Percentiles rank a stretch among this genome's conserved stretches.
Conservation (phyloP, 1,140 invertebrate genomes). For the Antheraea pernyi region DNA sequence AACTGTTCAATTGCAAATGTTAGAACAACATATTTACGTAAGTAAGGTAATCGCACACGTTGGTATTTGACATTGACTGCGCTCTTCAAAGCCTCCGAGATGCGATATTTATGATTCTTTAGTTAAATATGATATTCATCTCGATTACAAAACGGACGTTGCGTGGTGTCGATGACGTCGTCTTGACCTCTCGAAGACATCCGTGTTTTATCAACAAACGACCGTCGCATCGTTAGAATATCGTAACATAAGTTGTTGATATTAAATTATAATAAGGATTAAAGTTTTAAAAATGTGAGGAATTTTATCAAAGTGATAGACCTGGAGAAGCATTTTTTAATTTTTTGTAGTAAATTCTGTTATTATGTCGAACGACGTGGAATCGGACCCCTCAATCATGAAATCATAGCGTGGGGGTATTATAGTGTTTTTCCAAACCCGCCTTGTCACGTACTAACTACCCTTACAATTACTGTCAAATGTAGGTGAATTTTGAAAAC, state of each 20-base stretch:
- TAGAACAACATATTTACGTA: slow-evolving; percentile 31
- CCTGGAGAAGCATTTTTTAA: no score
- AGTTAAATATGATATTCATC: slow-evolving; percentile 4
- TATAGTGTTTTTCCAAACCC: no score
- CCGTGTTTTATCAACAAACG: slow-evolving; percentile 12
- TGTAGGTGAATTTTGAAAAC: no score
- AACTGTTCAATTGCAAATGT: slow-evolving; percentile 33
- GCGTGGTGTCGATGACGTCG: slow-evolving; percentile 12
- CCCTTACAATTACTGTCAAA: no score
- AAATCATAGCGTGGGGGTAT: no score
- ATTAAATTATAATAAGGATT: not conserved
- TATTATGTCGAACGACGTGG: no score
- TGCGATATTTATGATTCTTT: slow-evolving; percentile 11
- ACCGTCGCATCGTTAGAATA: not conserved
- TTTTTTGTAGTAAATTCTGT: no score
- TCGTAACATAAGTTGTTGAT: not conserved
- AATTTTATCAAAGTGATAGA: no score
- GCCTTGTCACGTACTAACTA: no score
- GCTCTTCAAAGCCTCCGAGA: slow-evolving; percentile 8
- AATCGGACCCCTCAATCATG: no score
- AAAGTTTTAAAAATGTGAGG: not conserved
- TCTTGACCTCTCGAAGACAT: slow-evolving; percentile 14
- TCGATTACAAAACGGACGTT: slow-evolving; percentile 6
- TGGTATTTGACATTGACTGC: slow-evolving; percentile 31
- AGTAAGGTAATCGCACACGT: slow-evolving; percentile 25